Base-by-base conservation (phyloP, 2,888 invertebrate genomes). In the Hemaris fuciformis region DNA sequence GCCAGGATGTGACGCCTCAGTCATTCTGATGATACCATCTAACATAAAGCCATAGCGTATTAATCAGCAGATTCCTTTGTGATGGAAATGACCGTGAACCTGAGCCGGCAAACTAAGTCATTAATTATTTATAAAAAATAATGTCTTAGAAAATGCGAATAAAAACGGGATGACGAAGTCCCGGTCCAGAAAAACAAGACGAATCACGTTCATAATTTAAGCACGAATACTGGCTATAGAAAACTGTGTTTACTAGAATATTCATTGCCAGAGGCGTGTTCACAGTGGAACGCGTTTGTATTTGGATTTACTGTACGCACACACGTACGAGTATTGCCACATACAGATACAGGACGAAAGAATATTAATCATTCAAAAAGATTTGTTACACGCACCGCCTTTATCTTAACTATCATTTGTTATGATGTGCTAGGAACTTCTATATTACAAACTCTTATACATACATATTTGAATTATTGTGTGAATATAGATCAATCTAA, bases 1-100 rank as follows among this genome's bases (percentile, higher is more conserved):
- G 86, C 89, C 88, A 89, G 83, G 67, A 73, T 67, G 66, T 74
- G 70, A 75, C 66, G 75, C 74, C 74, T 77, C 72, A 73, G 71
- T 72, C 72, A 69, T 77, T 72, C 68, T 46, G 64, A 66, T 69
- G 71, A 77, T 78, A 76, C 75, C 75, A 80, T 77, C 75, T 58
- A 45, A 41, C 43, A 57, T 65, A 64, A 68, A 65, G 60, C 62
- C 61, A 68, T 74, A 74, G 34, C 27, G 42, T 66, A 73, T 75
- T 80, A 77, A 77, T 76, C 69, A 69, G 64, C 53, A 18, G 31
- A 31, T 31, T 31, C 53, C 27, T 27, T 53, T 53, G 75, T 77
- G 74, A 74, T 71, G 66, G 71, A 63, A 57, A 41, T 65, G 75
- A 64, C 81, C 80, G 79, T 81, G 74, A 70, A 68, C 61, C 67